These are phyloP conservation scores for Ctenopoma kingsleyae DNA, from an alignment of 2,797 vertebrate genomes.

Conservation along the genomic window DNA sequence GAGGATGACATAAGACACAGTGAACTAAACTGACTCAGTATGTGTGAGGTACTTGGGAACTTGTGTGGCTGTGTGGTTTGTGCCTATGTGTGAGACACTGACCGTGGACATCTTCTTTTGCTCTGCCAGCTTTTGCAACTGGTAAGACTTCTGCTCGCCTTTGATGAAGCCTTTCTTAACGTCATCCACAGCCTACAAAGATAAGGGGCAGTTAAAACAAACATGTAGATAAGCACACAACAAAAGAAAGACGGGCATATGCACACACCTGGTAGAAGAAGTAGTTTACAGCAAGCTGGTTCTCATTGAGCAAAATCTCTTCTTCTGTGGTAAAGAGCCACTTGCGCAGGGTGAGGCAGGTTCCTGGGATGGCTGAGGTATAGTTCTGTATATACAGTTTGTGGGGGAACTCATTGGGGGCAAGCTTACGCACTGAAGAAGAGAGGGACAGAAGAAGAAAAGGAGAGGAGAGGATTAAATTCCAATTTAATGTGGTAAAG, in stretches of 20 bases:
- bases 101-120: conserved; percentile 97
- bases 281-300: conserved; percentile 93
- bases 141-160: conserved; percentile 95
- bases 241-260: not conserved
- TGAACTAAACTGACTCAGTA: not conserved
- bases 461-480: not conserved
- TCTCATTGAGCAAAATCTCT: conserved; percentile 95
- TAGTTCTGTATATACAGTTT: conserved; percentile 98
- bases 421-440: conserved; percentile 91
- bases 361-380: conserved; percentile 95
- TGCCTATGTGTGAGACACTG: conserved; percentile 53
- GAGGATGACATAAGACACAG: conserved; percentile 2
- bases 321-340: conserved; percentile 98
- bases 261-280: conserved; percentile 90
- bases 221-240: not conserved
- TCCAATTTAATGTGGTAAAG: not conserved
- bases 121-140: conserved; percentile 95
- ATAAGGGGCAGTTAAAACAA: not conserved
- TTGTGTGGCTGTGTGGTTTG: not conserved
- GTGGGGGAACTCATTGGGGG: conserved; percentile 97
- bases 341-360: conserved; percentile 94
- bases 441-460: conserved; percentile 22
- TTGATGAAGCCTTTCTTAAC: conserved; percentile 95
- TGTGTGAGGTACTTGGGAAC: not conserved
- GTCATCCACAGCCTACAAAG: conserved; percentile 91